Conservation (phyloP, 2,113 vertebrate genomes). For the Paralichthys olivaceus region DNA sequence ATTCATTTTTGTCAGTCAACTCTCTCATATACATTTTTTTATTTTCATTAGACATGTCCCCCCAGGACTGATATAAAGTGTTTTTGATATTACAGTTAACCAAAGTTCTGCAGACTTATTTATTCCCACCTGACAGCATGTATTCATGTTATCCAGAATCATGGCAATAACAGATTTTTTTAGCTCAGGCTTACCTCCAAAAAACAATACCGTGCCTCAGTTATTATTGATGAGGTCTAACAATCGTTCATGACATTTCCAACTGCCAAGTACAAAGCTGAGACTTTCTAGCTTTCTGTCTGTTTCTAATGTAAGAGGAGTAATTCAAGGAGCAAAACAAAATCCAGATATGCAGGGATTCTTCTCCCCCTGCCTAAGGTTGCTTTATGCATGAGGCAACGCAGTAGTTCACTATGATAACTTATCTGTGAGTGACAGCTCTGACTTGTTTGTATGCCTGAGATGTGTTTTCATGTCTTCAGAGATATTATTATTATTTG, state of each 20-base stretch:
- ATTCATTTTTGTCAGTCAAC: constrained; percentile 29
- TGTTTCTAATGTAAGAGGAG: constrained; percentile 33
- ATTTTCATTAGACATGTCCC: constrained; percentile 30
- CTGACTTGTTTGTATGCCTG: constrained; percentile 58
- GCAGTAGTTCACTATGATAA: constrained; percentile 66
- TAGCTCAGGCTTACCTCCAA: constrained; percentile 20
- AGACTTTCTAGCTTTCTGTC: constrained; percentile 18
- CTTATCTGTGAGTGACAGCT: constrained; percentile 73
- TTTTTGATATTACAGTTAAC: constrained; percentile 42
- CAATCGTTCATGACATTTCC: constrained; percentile 20
- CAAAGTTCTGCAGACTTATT: constrained; percentile 11
- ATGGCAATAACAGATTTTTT: constrained; percentile 23
- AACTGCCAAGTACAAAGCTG: constrained; percentile 24
- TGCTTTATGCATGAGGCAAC: constrained; percentile 50
- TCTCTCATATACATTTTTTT: constrained; percentile 10
- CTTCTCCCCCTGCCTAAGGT: constrained; percentile 32
- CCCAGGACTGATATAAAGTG: constrained; percentile 30
- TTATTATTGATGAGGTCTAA: constrained; percentile 30
- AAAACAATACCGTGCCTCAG: constrained; percentile 23
- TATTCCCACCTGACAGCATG: constrained; percentile 10
- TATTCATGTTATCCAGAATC: constrained; percentile 3
- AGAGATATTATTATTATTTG: constrained; percentile 82
- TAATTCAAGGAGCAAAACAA: constrained; percentile 23
- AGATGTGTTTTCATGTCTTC: constrained; percentile 64
- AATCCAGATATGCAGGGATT: constrained; percentile 30